phyloP scores from a whole-genome alignment of 2,797 vertebrate genomes.

The Leptoclinus maculatus region DNA sequence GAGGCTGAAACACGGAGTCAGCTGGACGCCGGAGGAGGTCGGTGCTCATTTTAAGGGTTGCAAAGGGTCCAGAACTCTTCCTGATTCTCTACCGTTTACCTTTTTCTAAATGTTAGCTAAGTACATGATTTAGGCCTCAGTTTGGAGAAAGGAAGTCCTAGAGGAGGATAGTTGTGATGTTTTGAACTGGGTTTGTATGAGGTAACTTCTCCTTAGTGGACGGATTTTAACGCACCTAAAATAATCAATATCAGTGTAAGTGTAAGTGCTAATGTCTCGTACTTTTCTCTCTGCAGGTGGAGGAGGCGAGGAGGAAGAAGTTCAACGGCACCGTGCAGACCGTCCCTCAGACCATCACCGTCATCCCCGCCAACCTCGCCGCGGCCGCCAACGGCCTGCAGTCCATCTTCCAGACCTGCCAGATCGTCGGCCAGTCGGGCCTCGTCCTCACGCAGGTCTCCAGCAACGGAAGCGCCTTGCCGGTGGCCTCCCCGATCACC shows the following conservation, averaged over 20 bases:
- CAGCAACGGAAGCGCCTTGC: conserved; percentile 82
- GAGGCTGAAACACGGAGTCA: conserved; percentile 96
- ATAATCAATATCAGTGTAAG: too few species aligned
- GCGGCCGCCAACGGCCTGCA: conserved; percentile 90
- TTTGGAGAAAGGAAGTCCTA: too few species aligned
- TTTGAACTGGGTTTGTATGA: too few species aligned
- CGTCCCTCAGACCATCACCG: conserved; percentile 95
- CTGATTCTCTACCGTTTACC: too few species aligned
- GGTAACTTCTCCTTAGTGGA: too few species aligned
- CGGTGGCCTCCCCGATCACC: conserved; percentile 91
- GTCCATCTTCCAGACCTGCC: conserved; percentile 97
- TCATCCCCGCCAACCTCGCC: conserved; percentile 96
- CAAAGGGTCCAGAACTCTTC: too few species aligned
- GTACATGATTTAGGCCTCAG: too few species aligned
- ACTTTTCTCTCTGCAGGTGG: conserved; percentile 79
- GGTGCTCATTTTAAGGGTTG: neutral
- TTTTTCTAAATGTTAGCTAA: too few species aligned
- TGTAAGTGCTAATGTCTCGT: too few species aligned
- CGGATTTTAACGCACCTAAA: too few species aligned
- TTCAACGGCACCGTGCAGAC: conserved; percentile 96
- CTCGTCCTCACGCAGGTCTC: conserved; percentile 94
- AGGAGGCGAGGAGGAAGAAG: conserved; percentile 95
- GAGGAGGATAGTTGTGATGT: too few species aligned
- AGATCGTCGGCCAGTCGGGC: conserved; percentile 95
- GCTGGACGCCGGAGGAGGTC: conserved; percentile 97